Percentiles rank a stretch among this genome's conserved stretches.
Conservation (phyloP, 2,113 vertebrate genomes). For the Regulus satrapa region DNA sequence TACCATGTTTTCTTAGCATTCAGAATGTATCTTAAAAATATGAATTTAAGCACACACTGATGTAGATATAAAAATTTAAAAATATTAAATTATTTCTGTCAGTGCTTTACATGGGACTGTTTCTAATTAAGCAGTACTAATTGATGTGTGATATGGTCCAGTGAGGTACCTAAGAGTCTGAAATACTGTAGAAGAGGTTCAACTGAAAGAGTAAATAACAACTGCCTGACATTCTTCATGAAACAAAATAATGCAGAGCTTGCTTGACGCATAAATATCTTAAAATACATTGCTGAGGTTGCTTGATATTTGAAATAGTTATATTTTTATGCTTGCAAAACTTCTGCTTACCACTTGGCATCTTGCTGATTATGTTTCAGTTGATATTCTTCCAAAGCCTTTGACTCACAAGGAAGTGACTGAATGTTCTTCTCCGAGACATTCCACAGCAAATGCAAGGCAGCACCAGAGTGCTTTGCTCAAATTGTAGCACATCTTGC, state of each 20-base stretch:
- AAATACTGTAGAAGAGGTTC: neutral
- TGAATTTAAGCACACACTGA: neutral
- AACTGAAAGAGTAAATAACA: neutral
- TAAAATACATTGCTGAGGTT: neutral
- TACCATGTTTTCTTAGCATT: neutral
- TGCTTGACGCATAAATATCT: neutral
- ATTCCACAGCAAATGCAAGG: conserved; percentile 3
- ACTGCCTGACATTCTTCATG: neutral
- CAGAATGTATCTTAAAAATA: neutral
- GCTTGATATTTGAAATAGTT: neutral
- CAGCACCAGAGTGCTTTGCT: neutral
- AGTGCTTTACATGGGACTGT: neutral
- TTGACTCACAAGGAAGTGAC: conserved; percentile 60
- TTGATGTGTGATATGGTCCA: neutral
- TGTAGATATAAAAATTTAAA: neutral
- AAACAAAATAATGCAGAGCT: neutral
- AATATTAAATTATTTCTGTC: neutral
- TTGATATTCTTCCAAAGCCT: conserved; percentile 37
- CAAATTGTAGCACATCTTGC: neutral
- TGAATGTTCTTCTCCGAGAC: neutral
- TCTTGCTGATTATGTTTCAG: neutral
- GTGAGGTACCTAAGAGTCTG: neutral
- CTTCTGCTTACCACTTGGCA: conserved; percentile 1
- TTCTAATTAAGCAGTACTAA: neutral
- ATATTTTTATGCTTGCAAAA: neutral